Percentiles rank a stretch among this genome's conserved stretches.
These are phyloP conservation scores for Lasioglossum albipes DNA, from an alignment of 1,140 invertebrate species.

Conservation along the genomic window DNA sequence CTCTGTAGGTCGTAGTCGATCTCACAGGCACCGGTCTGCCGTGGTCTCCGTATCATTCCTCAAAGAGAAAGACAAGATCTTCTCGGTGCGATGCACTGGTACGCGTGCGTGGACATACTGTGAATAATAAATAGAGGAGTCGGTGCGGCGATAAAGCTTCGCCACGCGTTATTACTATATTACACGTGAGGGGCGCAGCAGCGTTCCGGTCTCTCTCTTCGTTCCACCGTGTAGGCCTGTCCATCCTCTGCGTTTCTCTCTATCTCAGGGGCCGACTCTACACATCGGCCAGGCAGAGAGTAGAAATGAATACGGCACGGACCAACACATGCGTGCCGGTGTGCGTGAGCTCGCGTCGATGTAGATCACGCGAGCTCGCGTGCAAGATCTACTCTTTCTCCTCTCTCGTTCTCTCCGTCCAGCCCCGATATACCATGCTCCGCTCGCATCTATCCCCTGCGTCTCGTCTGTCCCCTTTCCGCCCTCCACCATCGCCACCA, in stretches of 20 bases:
- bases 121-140: constrained; percentile 70
- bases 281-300: neutral
- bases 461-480: neutral
- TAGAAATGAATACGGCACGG: constrained; percentile 23
- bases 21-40: neutral
- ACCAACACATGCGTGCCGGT: neutral
- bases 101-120: constrained; percentile 52
- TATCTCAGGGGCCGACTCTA: neutral
- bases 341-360: constrained; percentile 46
- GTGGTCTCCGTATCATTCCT: neutral
- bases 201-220: neutral
- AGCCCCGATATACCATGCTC: constrained; percentile 5
- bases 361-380: constrained; percentile 74
- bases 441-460: constrained; percentile 13
- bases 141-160: constrained; percentile 65
- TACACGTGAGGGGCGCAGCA: constrained; percentile 61
- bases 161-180: constrained; percentile 71
- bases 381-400: constrained; percentile 59
- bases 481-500: neutral
- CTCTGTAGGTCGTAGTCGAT: neutral
- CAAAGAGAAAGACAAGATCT: constrained; percentile 5
- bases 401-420: constrained; percentile 2
- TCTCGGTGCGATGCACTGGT: neutral
- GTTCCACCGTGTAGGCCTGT: neutral
- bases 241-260: constrained; percentile 4